Conservation (phyloP, 2,888 invertebrate species). For the Thecophora atra region DNA sequence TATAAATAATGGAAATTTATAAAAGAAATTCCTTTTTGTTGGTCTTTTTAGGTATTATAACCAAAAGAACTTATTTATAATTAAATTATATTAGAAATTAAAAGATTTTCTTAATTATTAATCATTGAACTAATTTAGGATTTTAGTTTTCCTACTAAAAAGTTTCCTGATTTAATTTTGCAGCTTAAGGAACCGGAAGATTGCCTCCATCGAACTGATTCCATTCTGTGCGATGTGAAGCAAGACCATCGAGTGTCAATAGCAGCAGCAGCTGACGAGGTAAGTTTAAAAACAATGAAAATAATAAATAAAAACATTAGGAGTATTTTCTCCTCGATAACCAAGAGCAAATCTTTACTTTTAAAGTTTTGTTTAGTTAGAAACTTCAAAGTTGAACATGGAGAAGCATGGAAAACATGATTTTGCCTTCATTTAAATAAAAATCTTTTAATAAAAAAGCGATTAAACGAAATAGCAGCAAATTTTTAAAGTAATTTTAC, state of each 20-base stretch:
- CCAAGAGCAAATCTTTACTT: background rate
- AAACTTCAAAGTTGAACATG: no score
- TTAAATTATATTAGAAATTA: background rate
- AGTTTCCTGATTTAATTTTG: conserved; percentile 36
- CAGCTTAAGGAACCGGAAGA: conserved; percentile 64
- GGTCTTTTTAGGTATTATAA: no score
- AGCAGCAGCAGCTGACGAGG: conserved; percentile 63
- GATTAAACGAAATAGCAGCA: no score
- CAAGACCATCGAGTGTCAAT: conserved; percentile 60
- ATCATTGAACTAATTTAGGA: background rate
- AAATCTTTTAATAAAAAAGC: background rate
- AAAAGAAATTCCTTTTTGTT: conserved; percentile 9
- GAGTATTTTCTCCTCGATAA: background rate
- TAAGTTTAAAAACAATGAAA: conserved; percentile 40
- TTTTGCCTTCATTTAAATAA: background rate
- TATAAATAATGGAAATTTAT: background rate
- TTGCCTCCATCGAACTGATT: conserved; percentile 60
- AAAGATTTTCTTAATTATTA: background rate
- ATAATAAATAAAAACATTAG: background rate
- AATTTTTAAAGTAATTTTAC: no score
- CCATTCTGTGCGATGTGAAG: conserved; percentile 58
- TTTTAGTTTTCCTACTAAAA: background rate
- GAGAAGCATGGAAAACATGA: no score
- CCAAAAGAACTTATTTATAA: no score
- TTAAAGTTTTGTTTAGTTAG: background rate